phyloP scores from a whole-genome alignment of 92 coral and sea anemone species.

The Palythoa grandiflora region DNA sequence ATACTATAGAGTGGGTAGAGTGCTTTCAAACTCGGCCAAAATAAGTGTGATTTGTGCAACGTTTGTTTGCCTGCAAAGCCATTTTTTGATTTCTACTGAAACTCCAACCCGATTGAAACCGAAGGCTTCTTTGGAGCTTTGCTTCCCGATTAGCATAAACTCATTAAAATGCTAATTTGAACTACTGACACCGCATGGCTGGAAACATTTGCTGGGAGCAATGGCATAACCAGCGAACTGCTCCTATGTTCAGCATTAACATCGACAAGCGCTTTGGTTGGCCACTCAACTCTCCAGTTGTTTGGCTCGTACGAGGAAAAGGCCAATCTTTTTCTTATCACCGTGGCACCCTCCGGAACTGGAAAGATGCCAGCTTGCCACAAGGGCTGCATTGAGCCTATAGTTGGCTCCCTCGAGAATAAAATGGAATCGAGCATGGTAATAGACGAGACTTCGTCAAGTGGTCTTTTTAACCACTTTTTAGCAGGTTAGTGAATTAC shows the following conservation, averaged over 20 bases:
- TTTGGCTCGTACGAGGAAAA: background rate
- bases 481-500: background rate
- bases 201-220: slow-evolving; percentile 38
- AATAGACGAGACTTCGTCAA: slow-evolving; percentile 74
- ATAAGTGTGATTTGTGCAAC: slow-evolving; percentile 20
- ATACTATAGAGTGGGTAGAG: slow-evolving; percentile 12
- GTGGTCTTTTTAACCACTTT: slow-evolving; percentile 78
- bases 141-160: too few species aligned
- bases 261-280: slow-evolving; percentile 18
- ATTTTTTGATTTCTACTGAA: too few species aligned
- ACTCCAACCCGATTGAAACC: too few species aligned
- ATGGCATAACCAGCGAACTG: slow-evolving; percentile 52
- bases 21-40: slow-evolving; percentile 21
- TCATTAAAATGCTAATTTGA: too few species aligned
- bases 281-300: slow-evolving; percentile 14
- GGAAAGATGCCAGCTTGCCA: slow-evolving; percentile 76
- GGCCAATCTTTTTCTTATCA: slow-evolving; percentile 59
- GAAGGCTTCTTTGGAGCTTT: too few species aligned
- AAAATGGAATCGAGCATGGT: slow-evolving; percentile 59
- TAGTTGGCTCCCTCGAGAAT: slow-evolving; percentile 60
- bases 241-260: slow-evolving; percentile 27
- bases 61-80: background rate
- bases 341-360: slow-evolving; percentile 69
- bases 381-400: slow-evolving; percentile 63
- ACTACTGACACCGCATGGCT: slow-evolving; percentile 4